phyloP scores from a whole-genome alignment of 2,888 invertebrate species.

The Leucania comma region DNA sequence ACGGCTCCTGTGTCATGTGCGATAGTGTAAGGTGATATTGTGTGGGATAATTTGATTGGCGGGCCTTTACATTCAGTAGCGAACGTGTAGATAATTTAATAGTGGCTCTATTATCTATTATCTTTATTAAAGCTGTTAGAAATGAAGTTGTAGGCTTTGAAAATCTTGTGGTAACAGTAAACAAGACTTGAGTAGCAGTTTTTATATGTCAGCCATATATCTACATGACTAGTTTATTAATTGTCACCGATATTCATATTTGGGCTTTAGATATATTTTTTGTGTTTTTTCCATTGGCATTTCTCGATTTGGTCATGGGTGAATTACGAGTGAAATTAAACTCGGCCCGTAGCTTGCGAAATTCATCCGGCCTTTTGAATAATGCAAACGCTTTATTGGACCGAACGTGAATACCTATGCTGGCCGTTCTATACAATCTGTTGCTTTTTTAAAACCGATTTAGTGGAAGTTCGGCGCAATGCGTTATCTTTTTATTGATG shows the following conservation, averaged over 20 bases:
- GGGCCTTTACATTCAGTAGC: slow-evolving; percentile 9
- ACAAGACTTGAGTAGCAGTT: too few species aligned
- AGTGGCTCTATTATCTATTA: slow-evolving; percentile 23
- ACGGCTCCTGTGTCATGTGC: slow-evolving; percentile 34
- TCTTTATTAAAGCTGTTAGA: background rate
- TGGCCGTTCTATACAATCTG: slow-evolving; percentile 68
- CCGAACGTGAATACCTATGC: slow-evolving; percentile 73
- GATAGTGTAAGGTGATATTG: slow-evolving; percentile 64
- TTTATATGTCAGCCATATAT: background rate
- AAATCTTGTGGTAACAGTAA: background rate
- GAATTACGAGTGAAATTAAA: slow-evolving; percentile 86
- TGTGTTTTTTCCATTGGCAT: slow-evolving; percentile 75
- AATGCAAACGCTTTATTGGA: slow-evolving; percentile 86
- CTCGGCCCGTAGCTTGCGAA: slow-evolving; percentile 78
- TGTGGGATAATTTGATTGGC: slow-evolving; percentile 49
- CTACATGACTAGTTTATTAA: background rate
- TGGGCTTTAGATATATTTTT: slow-evolving; percentile 63
- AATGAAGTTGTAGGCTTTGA: background rate
- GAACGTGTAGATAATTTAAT: slow-evolving; percentile 30
- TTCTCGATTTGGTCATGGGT: slow-evolving; percentile 75
- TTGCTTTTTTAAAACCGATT: slow-evolving; percentile 68
- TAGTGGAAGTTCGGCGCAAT: slow-evolving; percentile 46
- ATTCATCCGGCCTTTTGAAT: slow-evolving; percentile 86
- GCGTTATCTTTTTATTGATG: slow-evolving; percentile 52
- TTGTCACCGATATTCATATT: slow-evolving; percentile 37